Percentiles rank a stretch among this genome's conserved stretches.
These are phyloP conservation scores for Litocranius walleri DNA, from an alignment of 2,113 vertebrate species.

Conservation along the genomic window DNA sequence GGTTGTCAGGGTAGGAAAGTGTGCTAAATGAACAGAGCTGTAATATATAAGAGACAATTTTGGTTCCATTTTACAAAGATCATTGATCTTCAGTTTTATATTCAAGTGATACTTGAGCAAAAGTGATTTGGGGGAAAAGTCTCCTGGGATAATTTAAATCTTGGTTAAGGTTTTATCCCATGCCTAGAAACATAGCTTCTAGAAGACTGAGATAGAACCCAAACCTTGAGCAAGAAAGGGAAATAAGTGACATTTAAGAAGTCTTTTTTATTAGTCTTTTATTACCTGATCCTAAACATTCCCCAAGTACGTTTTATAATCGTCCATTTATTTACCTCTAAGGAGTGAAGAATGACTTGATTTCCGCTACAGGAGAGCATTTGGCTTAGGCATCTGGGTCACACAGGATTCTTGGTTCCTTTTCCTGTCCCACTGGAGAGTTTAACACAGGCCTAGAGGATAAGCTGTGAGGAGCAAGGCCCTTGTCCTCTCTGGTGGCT, in stretches of 20 bases:
- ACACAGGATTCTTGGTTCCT: background rate
- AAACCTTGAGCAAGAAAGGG: background rate
- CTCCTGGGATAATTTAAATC: background rate
- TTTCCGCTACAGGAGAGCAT: background rate
- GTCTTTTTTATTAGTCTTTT: background rate
- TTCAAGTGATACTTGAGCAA: background rate
- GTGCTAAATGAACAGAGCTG: background rate
- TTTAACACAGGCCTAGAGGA: background rate
- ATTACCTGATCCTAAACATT: background rate
- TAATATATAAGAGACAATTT: background rate
- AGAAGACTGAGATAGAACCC: background rate
- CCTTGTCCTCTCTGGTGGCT: background rate
- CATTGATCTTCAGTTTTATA: background rate
- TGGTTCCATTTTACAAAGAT: background rate
- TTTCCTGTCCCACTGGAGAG: background rate
- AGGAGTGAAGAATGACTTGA: background rate
- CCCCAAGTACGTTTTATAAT: background rate
- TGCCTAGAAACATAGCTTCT: background rate
- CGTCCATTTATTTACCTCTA: background rate
- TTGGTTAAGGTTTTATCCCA: background rate
- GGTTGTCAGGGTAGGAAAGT: background rate
- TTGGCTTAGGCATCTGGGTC: background rate
- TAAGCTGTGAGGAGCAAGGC: too few species aligned
- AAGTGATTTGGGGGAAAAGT: background rate
- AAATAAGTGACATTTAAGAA: background rate